Evolutionary conservation across 2,797 vertebrate genomes (phyloP).

Genomic region (Artibeus jamaicensis): DNA sequence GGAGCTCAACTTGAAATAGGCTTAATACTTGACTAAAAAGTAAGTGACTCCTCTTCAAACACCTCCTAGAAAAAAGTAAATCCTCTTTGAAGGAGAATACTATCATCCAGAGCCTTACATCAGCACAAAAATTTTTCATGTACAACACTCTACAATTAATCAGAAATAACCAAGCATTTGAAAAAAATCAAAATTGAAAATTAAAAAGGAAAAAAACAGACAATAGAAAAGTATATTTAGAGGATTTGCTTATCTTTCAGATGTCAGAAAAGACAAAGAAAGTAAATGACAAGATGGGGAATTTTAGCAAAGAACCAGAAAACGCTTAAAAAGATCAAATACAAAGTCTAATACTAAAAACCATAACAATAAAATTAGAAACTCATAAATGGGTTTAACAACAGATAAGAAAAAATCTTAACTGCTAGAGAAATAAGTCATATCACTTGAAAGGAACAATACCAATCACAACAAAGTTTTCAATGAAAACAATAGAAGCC

Average conservation of each 20-base stretch:
- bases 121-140: neutral
- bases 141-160: neutral
- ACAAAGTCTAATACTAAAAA: neutral
- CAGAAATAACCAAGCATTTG: neutral
- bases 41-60: neutral
- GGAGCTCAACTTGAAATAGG: neutral
- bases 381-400: neutral
- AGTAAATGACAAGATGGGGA: neutral
- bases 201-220: neutral
- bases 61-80: neutral
- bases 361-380: neutral
- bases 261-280: neutral
- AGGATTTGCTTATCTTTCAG: neutral
- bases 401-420: neutral
- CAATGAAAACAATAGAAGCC: neutral
- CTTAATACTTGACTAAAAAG: neutral
- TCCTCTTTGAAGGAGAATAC: neutral
- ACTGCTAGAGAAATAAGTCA: neutral
- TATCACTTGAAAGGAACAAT: neutral
- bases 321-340: neutral
- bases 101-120: neutral
- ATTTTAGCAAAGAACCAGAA: neutral
- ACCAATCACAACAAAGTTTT: neutral
- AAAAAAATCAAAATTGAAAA: neutral
- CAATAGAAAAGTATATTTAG: neutral